Evolutionary conservation across 2,888 invertebrate species (phyloP).

Genomic region (Limenitis camilla): DNA sequence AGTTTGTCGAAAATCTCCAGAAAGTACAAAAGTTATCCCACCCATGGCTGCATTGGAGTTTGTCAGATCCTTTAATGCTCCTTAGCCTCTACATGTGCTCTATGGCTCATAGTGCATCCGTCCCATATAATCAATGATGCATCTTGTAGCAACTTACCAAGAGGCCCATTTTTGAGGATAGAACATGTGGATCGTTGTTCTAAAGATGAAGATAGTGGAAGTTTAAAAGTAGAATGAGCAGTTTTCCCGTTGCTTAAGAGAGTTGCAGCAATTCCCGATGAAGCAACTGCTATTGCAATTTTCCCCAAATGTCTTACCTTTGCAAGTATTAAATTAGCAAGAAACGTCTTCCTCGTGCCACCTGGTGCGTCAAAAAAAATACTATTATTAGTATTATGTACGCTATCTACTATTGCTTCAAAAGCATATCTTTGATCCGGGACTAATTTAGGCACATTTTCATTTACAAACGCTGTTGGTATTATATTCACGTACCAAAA

Average conservation of each 20-base stretch:
- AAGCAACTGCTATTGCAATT: not conserved
- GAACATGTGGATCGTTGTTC: not conserved
- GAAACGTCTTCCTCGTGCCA: slow-evolving; percentile 6
- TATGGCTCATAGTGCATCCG: no score
- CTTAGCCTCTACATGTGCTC: no score
- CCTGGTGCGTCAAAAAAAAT: slow-evolving; percentile 6
- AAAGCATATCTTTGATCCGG: not conserved
- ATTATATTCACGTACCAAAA: no score
- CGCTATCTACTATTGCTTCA: slow-evolving; percentile 1
- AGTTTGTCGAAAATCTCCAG: slow-evolving; percentile 27
- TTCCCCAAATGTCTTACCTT: not conserved
- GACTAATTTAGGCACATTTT: not conserved
- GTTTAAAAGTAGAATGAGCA: not conserved
- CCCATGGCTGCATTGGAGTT: no score
- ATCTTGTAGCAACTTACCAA: not conserved
- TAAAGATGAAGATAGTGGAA: not conserved
- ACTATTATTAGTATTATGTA: not conserved
- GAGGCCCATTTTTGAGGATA: not conserved
- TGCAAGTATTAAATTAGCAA: slow-evolving; percentile 10
- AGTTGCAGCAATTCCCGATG: not conserved
- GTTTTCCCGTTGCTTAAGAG: not conserved
- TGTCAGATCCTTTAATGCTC: no score
- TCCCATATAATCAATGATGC: not conserved
- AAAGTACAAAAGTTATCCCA: slow-evolving; percentile 25
- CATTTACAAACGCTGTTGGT: no score